These are phyloP conservation scores for Sipunculus nudus DNA, from an alignment of 2,888 invertebrate genomes.

Conservation along the genomic window DNA sequence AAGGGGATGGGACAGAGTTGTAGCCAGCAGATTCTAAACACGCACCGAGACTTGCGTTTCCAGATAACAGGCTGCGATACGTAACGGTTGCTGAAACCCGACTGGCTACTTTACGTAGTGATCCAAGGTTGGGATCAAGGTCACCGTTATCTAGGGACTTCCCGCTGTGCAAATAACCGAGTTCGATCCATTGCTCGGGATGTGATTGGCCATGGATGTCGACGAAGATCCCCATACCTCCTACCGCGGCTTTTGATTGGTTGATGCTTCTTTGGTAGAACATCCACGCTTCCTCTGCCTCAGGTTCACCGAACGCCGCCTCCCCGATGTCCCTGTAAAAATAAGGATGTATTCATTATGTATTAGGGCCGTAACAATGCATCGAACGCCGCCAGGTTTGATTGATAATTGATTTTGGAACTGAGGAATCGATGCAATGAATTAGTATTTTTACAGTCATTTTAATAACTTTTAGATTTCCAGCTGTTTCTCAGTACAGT, in stretches of 20 bases:
- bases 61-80: constrained; percentile 22
- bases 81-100: no score
- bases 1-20: constrained; percentile 38
- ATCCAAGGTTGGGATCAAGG: no score
- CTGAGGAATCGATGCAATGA: no score
- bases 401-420: no score
- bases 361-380: no score
- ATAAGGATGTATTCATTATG: no score
- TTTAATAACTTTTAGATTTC: no score
- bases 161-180: constrained; percentile 29
- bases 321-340: constrained; percentile 26
- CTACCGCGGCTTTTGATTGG: constrained; percentile 23
- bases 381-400: no score
- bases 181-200: constrained; percentile 27
- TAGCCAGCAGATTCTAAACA: constrained; percentile 29
- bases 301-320: constrained; percentile 25
- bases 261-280: constrained; percentile 37
- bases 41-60: constrained; percentile 33
- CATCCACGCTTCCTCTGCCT: constrained; percentile 28
- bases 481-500: no score
- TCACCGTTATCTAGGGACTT: constrained; percentile 13
- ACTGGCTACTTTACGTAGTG: background rate
- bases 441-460: no score
- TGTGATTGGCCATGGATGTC: constrained; percentile 43
- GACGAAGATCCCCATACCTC: constrained; percentile 27